These are phyloP conservation scores for Cercopithecus mona DNA, from an alignment of 2,113 vertebrate genomes.

Conservation along the genomic window DNA sequence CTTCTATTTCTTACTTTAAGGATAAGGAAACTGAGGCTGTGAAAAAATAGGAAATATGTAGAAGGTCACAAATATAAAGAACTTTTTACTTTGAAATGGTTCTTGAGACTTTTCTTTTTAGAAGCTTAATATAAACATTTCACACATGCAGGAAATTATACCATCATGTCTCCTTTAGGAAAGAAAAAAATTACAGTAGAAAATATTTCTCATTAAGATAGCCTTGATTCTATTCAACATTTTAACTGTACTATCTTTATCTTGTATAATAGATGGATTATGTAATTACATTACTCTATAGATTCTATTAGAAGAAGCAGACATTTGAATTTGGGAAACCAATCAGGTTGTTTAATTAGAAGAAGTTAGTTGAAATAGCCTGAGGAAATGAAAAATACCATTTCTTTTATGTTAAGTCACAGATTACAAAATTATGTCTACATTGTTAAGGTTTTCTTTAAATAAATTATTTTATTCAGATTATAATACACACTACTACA, in stretches of 20 bases:
- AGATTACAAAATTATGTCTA: constrained; percentile 57
- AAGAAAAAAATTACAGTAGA: constrained; percentile 59
- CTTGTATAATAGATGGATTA: constrained; percentile 64
- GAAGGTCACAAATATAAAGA: background rate
- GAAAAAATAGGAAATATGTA: background rate
- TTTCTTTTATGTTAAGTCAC: constrained; percentile 47
- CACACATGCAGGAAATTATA: constrained; percentile 45
- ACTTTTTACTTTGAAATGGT: constrained; percentile 21
- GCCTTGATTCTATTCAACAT: constrained; percentile 63
- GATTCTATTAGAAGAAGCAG: constrained; percentile 58
- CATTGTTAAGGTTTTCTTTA: background rate
- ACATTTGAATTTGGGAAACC: constrained; percentile 68
- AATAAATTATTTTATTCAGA: background rate
- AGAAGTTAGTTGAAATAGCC: constrained; percentile 47
- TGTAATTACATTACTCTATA: constrained; percentile 64
- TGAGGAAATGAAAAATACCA: constrained; percentile 62
- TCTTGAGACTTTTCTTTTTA: background rate
- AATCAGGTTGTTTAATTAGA: constrained; percentile 69
- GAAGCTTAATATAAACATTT: constrained; percentile 30
- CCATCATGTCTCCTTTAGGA: constrained; percentile 55
- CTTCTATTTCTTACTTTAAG: background rate
- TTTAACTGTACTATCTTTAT: constrained; percentile 69
- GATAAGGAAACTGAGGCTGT: background rate
- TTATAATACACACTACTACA: background rate
- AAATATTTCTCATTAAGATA: constrained; percentile 63